These are phyloP conservation scores for Falco peregrinus DNA, from an alignment of 2,797 vertebrate species.

Conservation along the genomic window DNA sequence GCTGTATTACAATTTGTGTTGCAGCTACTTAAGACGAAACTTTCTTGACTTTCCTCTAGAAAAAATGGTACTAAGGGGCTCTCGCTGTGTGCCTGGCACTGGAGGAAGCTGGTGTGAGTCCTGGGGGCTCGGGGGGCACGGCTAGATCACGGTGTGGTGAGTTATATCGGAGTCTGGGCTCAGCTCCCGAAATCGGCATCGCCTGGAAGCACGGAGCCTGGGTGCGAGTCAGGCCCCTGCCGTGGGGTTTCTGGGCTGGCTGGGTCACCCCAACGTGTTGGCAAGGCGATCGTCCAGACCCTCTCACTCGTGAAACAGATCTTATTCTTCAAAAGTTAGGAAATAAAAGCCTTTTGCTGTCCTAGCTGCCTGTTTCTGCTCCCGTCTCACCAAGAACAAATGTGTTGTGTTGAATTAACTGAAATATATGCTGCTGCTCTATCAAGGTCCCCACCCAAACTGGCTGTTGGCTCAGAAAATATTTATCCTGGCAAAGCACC, in stretches of 20 bases:
- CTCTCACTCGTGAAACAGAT: neutral
- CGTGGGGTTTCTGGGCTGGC: neutral
- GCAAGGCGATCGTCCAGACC: neutral
- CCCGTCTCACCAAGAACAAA: neutral
- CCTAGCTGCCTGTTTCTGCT: neutral
- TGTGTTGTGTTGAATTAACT: neutral
- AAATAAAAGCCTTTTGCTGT: neutral
- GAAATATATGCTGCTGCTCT: conserved; percentile 24
- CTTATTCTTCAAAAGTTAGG: neutral
- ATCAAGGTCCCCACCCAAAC: conserved; percentile 9
- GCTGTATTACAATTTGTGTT: neutral
- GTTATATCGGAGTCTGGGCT: neutral
- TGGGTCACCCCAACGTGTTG: neutral
- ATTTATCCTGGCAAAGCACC: conserved; percentile 55
- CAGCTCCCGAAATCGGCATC: neutral
- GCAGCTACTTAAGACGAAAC: neutral
- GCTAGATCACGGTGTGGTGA: neutral
- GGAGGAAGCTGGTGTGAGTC: neutral
- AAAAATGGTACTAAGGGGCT: neutral
- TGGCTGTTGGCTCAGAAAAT: conserved; percentile 37
- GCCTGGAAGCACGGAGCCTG: neutral
- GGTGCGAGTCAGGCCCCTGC: neutral
- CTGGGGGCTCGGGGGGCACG: neutral
- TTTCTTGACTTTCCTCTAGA: neutral
- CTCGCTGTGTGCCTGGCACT: neutral